Conservation (phyloP, 1,140 invertebrate species). For the Pteromalus puparum region DNA sequence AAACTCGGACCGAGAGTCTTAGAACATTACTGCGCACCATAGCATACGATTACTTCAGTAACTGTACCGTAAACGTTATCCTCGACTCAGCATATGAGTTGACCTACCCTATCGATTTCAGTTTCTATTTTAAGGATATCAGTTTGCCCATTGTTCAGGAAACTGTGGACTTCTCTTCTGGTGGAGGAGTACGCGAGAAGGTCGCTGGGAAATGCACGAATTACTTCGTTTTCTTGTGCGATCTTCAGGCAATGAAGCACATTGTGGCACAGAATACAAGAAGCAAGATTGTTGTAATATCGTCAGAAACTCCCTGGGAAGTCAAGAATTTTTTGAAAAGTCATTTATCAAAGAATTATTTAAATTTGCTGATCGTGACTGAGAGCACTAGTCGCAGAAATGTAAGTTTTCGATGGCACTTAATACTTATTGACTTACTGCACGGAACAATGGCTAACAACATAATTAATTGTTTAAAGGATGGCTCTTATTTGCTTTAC, state of each 20-base stretch:
- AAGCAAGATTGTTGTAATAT: slow-evolving; percentile 78
- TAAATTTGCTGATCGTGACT: slow-evolving; percentile 81
- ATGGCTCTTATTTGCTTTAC: slow-evolving; percentile 81
- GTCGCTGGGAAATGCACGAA: slow-evolving; percentile 75
- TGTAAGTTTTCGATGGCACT: slow-evolving; percentile 53
- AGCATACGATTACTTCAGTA: slow-evolving; percentile 72
- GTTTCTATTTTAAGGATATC: slow-evolving; percentile 59
- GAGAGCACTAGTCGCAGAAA: slow-evolving; percentile 63
- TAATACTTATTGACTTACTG: not conserved
- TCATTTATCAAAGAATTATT: slow-evolving; percentile 78
- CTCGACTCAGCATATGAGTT: slow-evolving; percentile 78
- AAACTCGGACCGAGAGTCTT: slow-evolving; percentile 26
- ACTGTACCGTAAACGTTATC: slow-evolving; percentile 79
- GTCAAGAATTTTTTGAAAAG: slow-evolving; percentile 80
- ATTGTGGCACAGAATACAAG: slow-evolving; percentile 78
- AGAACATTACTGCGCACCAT: not conserved
- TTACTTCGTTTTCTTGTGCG: slow-evolving; percentile 80
- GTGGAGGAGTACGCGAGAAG: not conserved
- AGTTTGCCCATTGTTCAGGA: not conserved
- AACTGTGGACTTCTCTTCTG: not conserved
- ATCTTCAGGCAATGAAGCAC: slow-evolving; percentile 76
- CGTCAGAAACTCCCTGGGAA: slow-evolving; percentile 82
- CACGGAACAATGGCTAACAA: not conserved
- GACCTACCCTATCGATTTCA: slow-evolving; percentile 75
- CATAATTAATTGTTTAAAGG: slow-evolving; percentile 66